A percentile compares a stretch with the other conserved stretches of the same genome.
phyloP scores from a whole-genome alignment of 2,888 invertebrate genomes.

The Steinernema hermaphroditum region DNA sequence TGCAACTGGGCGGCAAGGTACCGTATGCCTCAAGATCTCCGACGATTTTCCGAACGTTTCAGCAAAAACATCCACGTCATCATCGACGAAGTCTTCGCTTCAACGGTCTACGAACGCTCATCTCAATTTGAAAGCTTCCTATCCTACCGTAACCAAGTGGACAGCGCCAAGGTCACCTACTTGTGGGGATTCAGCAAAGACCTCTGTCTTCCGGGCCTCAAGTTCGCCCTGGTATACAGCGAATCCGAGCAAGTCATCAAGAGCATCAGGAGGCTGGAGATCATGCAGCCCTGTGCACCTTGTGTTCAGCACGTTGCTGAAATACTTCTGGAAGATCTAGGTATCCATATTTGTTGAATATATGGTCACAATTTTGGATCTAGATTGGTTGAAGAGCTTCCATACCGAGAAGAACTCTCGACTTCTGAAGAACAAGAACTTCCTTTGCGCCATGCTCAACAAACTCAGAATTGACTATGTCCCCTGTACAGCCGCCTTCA shows the following conservation, averaged over 20 bases:
- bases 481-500: conserved; percentile 46
- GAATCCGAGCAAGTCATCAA: conserved; percentile 42
- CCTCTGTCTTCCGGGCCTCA: conserved; percentile 54
- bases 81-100: conserved; percentile 54
- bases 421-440: conserved; percentile 45
- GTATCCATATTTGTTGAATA: conserved; percentile 32
- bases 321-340: conserved; percentile 46
- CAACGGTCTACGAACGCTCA: conserved; percentile 42
- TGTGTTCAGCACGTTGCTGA: conserved; percentile 51
- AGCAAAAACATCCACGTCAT: conserved; percentile 50
- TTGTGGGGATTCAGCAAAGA: conserved; percentile 66
- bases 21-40: too few relatives aligned
- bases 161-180: conserved; percentile 43
- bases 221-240: conserved; percentile 48
- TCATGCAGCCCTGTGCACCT: conserved; percentile 51
- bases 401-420: conserved; percentile 37
- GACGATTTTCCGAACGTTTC: too few relatives aligned
- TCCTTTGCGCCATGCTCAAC: conserved; percentile 43
- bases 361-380: neutral
- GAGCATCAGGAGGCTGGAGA: conserved; percentile 46
- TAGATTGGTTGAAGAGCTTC: conserved; percentile 33
- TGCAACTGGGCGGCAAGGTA: conserved; percentile 63
- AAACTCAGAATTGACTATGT: conserved; percentile 46
- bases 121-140: conserved; percentile 45
- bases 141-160: conserved; percentile 46